Evolutionary conservation across 2,113 vertebrate genomes (phyloP).

Genomic region (Oreochromis aureus): DNA sequence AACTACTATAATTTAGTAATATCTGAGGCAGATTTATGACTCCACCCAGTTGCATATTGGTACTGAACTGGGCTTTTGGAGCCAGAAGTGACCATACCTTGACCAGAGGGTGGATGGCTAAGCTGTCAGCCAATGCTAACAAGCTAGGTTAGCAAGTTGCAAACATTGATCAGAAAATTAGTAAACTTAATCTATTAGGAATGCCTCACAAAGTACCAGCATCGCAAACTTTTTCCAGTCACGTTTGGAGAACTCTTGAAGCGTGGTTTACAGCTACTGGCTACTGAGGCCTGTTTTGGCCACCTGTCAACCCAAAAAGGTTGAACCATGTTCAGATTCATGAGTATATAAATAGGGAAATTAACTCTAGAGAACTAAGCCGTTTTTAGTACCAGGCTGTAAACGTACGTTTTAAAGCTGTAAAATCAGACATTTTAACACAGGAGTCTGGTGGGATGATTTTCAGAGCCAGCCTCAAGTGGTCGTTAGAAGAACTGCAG

Average conservation of each 20-base stretch:
- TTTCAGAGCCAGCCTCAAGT: neutral
- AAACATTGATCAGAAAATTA: neutral
- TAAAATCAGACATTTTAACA: neutral
- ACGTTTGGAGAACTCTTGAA: neutral
- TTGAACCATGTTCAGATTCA: neutral
- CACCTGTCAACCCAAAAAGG: neutral
- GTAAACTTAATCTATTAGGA: neutral
- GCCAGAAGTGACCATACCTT: neutral
- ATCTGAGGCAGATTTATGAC: neutral
- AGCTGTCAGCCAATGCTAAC: rapidly evolving
- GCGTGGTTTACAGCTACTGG: too few species aligned
- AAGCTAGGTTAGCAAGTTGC: neutral
- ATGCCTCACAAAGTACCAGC: neutral
- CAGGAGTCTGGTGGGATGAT: neutral
- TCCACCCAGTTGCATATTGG: neutral
- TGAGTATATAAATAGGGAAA: neutral
- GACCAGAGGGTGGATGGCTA: neutral
- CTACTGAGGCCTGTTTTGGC: neutral
- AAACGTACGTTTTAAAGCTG: neutral
- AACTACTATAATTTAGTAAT: neutral
- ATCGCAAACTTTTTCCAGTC: too few species aligned
- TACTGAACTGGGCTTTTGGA: neutral
- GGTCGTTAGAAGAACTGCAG: neutral
- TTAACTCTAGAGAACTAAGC: neutral
- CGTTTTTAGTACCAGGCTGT: neutral